Evolutionary conservation across 2,888 invertebrate species (phyloP).

Genomic region (Diaphora mendica): DNA sequence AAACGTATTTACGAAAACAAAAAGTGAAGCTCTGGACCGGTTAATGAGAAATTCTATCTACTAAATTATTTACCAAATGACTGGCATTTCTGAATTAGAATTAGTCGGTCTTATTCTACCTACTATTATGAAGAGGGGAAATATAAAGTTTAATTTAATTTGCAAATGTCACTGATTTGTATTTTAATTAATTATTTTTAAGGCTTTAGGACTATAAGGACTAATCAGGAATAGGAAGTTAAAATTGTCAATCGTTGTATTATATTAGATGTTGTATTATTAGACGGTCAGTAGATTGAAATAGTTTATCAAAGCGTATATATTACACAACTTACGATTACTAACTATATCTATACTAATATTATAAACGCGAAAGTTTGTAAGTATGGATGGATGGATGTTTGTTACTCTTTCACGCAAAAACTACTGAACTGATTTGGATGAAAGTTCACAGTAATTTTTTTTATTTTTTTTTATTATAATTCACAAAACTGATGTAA

Average conservation of each 20-base stretch:
- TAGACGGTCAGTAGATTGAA: not conserved
- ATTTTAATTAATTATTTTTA: not conserved
- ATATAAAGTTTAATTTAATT: not conserved
- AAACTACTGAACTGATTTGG: too few relatives aligned
- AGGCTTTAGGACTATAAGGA: not conserved
- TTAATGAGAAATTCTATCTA: conserved; percentile 49
- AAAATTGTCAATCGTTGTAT: too few relatives aligned
- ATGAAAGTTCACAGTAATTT: too few relatives aligned
- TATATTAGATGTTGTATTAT: not conserved
- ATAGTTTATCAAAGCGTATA: not conserved
- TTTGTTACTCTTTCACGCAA: too few relatives aligned
- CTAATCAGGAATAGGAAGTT: too few relatives aligned
- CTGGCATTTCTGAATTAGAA: not conserved
- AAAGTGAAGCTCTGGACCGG: conserved; percentile 43
- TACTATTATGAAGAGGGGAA: not conserved
- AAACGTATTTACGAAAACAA: conserved; percentile 51
- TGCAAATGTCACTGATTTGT: not conserved
- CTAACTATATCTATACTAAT: too few relatives aligned
- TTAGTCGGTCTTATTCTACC: conserved; percentile 4
- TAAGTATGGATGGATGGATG: too few relatives aligned
- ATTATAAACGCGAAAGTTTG: too few relatives aligned
- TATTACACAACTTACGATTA: not conserved
- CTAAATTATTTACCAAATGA: conserved; percentile 10
- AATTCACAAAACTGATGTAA: too few relatives aligned
- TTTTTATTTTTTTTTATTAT: too few relatives aligned